These are phyloP conservation scores for Orthosia gothica DNA, from an alignment of 2,888 invertebrate species.

Conservation along the genomic window DNA sequence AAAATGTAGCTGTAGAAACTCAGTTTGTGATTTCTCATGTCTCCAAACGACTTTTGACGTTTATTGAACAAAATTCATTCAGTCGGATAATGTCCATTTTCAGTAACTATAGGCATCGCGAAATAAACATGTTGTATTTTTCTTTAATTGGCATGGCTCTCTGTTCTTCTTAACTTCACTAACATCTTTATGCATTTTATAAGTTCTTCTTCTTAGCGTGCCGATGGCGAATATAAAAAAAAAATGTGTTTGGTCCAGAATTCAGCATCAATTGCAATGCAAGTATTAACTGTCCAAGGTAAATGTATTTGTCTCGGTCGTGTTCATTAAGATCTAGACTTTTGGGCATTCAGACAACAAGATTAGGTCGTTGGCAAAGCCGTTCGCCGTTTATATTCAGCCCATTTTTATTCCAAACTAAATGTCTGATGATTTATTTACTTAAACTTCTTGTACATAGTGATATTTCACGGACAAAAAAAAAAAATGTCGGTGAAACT, in stretches of 20 bases:
- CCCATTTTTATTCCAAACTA: not conserved
- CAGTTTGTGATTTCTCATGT: too few species aligned
- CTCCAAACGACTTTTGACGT: not conserved
- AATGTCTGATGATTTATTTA: too few species aligned
- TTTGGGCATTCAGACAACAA: not conserved
- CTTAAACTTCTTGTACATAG: too few species aligned
- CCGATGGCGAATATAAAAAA: too few species aligned
- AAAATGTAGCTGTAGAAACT: too few species aligned
- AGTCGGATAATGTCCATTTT: not conserved
- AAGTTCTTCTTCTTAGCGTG: too few species aligned
- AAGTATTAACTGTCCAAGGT: too few species aligned
- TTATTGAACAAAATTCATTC: not conserved
- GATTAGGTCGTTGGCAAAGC: not conserved
- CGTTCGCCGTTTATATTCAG: not conserved
- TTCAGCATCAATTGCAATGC: too few species aligned
- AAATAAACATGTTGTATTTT: not conserved
- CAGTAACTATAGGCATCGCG: not conserved
- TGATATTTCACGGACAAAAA: too few species aligned
- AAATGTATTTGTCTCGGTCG: not conserved
- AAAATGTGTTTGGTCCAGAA: too few species aligned
- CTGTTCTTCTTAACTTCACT: not conserved
- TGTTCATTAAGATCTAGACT: not conserved
- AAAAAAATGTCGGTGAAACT: too few species aligned
- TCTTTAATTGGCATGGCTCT: not conserved
- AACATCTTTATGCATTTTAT: not conserved